These are phyloP conservation scores for human DNA, from an alignment of 2,113 vertebrate genomes.

Conservation along the genomic window DNA sequence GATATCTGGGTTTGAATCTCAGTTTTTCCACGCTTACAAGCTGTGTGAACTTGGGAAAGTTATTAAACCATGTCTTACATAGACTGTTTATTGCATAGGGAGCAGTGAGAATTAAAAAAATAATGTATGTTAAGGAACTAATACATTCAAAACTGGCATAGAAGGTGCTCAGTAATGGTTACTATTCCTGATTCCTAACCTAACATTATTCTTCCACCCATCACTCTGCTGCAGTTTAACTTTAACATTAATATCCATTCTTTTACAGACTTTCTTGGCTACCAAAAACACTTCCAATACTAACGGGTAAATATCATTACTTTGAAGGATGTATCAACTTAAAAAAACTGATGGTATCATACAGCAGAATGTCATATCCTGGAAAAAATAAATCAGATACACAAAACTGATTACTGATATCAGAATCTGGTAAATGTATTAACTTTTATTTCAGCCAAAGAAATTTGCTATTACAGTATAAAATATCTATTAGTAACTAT, in stretches of 20 bases:
- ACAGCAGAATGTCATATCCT: neutral
- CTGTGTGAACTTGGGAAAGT: neutral
- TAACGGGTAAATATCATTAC: constrained; percentile 6
- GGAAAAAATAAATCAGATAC: neutral
- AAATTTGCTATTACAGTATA: constrained; percentile 11
- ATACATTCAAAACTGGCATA: neutral
- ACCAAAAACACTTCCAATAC: neutral
- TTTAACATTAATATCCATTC: neutral
- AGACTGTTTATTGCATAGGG: neutral
- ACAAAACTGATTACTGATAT: neutral
- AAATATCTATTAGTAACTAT: constrained; percentile 32
- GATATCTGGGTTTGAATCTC: neutral
- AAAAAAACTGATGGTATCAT: neutral
- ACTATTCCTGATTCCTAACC: neutral
- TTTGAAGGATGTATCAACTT: neutral
- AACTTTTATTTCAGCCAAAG: constrained; percentile 8
- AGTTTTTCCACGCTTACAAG: neutral
- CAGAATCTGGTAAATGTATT: neutral
- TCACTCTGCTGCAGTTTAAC: neutral
- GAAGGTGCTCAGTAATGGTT: neutral
- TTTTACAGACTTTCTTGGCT: neutral
- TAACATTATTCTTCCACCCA: neutral
- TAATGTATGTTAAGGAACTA: neutral
- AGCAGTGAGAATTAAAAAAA: neutral
- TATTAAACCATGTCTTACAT: neutral